Percentiles rank a stretch among this genome's conserved stretches.
Conservation (phyloP, 2,888 invertebrate species). For the Cremastinae sp. region DNA sequence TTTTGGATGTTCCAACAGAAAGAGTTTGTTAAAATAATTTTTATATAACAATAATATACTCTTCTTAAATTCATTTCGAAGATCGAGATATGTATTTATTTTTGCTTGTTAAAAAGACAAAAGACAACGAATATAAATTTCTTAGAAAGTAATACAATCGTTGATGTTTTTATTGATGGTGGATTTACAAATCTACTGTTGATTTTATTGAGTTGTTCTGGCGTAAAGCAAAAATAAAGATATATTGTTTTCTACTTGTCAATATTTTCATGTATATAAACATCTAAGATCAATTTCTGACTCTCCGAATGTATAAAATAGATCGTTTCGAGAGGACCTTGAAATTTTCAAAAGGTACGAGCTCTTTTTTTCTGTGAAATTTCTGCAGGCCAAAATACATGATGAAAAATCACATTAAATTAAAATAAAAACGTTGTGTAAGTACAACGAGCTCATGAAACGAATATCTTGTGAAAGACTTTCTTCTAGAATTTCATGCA, state of each 20-base stretch:
- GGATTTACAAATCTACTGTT: constrained; percentile 1
- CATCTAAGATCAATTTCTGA: neutral
- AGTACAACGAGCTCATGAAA: constrained; percentile 43
- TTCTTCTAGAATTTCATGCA: constrained; percentile 2
- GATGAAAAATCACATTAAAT: constrained; percentile 9
- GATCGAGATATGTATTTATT: constrained; percentile 1
- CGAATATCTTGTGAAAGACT: constrained; percentile 7
- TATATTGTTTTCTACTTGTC: constrained; percentile 21
- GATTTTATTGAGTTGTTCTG: neutral
- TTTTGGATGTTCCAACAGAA: neutral
- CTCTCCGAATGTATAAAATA: neutral
- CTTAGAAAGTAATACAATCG: constrained; percentile 1
- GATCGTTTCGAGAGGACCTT: neutral
- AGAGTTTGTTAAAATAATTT: too few species aligned
- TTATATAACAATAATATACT: too few species aligned
- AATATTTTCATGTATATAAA: constrained; percentile 45
- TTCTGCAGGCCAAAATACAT: neutral
- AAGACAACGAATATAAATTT: constrained; percentile 36
- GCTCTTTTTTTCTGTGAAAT: neutral
- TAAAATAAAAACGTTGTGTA: constrained; percentile 49
- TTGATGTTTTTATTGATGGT: constrained; percentile 24
- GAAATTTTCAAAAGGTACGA: neutral
- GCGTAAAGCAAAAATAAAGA: neutral
- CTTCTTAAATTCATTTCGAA: neutral
- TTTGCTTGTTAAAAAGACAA: constrained; percentile 21